Evolutionary conservation across 1,140 invertebrate genomes (phyloP), one percentile per base, ranked within the genome.

Genomic region (Penaeus japonicus): DNA sequence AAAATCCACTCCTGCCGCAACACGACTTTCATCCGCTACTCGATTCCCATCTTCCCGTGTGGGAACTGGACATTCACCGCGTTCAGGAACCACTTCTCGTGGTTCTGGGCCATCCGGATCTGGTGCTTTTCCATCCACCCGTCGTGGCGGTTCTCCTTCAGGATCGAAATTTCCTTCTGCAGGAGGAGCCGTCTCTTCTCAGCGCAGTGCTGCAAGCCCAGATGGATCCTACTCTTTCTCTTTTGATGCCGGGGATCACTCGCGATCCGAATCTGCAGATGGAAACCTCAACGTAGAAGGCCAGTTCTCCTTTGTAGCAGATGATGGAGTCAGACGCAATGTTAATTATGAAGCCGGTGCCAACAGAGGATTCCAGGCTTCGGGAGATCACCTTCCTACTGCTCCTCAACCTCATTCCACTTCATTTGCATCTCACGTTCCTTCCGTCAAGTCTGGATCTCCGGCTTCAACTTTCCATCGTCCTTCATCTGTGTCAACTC

Each of bases 191-290:
- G 24, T 30, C 17, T 24, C 54, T 59, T 57, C 57, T 35, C 20
- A 15, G 12, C n/a, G 80, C 30, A 83, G 47, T n/a, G 47, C 59
- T 32, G 20, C 24, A 3, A 73, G 54, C 17, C 53, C 75, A 32
- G 90, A 90, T 84, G 89, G 73, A 27, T 88, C 85, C 22, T 91
- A 90, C 73, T 81, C 83, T 22, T 90, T 89, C 79, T 70, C 78
- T 17, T 91, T 86, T 53, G 73, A 90, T 20, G 90, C 91, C 18
- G 91, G 91, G 53, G 91, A 90, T 17, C 91, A 91, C 77, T 78
- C 82, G 15, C 75, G 91, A 18, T 80, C 90, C 47, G 86, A 88
- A 54, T 84, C 86, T 62, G 79, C 86, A 12, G 89, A 90, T 70
- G 73, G 70, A 54, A 73, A 90, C 57, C 73, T 90, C 30, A 90